These are phyloP conservation scores for Anhinga rufa DNA, from an alignment of 2,113 vertebrate species.

Conservation along the genomic window DNA sequence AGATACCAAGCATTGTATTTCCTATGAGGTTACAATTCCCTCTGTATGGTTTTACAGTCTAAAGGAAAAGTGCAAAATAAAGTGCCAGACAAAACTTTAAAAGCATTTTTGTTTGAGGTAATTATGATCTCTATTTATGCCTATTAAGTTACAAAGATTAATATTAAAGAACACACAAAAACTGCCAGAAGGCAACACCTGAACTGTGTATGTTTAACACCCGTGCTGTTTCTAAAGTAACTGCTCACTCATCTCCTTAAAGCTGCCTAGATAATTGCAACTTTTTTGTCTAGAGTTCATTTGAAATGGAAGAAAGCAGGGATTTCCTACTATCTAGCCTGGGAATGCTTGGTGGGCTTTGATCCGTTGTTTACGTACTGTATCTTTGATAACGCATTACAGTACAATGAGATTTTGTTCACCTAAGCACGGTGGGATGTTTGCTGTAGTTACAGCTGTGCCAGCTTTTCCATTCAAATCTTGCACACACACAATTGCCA, in stretches of 20 bases:
- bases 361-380: neutral
- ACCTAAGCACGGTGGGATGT: neutral
- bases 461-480: neutral
- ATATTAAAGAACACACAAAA: slow-evolving; percentile 54
- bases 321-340: slow-evolving; percentile 26
- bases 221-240: slow-evolving; percentile 4
- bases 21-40: neutral
- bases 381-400: neutral
- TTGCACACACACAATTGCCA: neutral
- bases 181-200: slow-evolving; percentile 65
- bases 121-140: slow-evolving; percentile 62
- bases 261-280: slow-evolving; percentile 36
- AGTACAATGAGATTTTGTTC: neutral
- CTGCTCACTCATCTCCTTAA: slow-evolving; percentile 33
- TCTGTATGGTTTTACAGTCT: neutral
- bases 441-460: neutral
- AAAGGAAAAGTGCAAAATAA: slow-evolving; percentile 9
- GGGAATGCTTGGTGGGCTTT: slow-evolving; percentile 29
- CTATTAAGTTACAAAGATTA: slow-evolving; percentile 69
- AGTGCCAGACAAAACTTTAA: slow-evolving; percentile 45
- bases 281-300: slow-evolving; percentile 42
- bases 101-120: slow-evolving; percentile 62
- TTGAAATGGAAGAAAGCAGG: slow-evolving; percentile 47
- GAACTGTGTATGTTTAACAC: slow-evolving; percentile 42
- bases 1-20: neutral